phyloP scores from a whole-genome alignment of 2,113 vertebrate species.

The Boulengeromyrus knoepffleri region DNA sequence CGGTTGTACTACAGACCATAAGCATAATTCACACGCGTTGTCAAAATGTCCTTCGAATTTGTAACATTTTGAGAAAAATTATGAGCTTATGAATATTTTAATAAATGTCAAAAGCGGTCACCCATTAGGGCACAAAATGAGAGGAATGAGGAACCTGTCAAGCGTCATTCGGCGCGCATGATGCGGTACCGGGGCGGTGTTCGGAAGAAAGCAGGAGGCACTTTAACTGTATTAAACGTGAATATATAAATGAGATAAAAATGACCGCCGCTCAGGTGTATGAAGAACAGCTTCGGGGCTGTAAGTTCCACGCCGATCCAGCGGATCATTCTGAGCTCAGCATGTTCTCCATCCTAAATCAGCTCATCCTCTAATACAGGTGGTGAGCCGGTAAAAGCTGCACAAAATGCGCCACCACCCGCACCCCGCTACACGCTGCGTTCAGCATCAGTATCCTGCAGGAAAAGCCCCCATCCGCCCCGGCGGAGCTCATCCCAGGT shows the following conservation, averaged over 20 bases:
- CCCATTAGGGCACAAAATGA: not conserved
- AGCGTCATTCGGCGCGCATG: not conserved
- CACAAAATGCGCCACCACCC: not conserved
- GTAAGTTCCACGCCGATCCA: not conserved
- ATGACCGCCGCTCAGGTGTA: not conserved
- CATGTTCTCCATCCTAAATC: not conserved
- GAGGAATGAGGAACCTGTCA: not conserved
- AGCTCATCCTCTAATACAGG: not conserved
- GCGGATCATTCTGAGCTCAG: not conserved
- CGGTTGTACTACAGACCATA: not conserved
- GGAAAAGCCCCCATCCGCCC: not conserved
- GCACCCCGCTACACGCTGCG: not conserved
- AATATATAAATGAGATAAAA: not conserved
- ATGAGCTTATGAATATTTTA: not conserved
- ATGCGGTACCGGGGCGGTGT: not conserved
- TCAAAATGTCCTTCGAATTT: not conserved
- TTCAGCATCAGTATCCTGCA: not conserved
- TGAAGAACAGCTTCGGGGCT: not conserved
- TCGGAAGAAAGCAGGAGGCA: not conserved
- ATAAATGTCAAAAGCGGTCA: not conserved
- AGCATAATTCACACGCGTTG: not conserved
- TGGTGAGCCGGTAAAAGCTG: not conserved
- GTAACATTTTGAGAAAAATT: not conserved
- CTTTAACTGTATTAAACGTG: not conserved
- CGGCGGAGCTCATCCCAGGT: not conserved